Base-by-base conservation (phyloP, 2,113 vertebrate species). In the Tamias sibiricus region DNA sequence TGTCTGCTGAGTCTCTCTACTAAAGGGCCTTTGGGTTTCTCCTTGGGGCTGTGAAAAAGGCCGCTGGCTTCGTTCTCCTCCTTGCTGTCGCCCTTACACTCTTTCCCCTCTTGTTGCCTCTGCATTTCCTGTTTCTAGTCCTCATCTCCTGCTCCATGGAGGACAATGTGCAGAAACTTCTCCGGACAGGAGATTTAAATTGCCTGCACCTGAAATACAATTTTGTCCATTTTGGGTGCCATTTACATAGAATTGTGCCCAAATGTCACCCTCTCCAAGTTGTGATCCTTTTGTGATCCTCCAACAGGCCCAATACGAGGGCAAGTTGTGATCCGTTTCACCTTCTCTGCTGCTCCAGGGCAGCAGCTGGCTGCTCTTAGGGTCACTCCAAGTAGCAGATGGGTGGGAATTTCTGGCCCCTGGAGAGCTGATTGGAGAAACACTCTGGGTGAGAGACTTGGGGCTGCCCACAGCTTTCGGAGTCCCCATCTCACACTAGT, bases 361-460 rank as follows among this genome's bases (percentile, higher is more conserved):
- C 8, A 79, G 42, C 2, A 81, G 74, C 32, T n/a, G 14, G n/a
- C 24, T 54, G 9, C 84, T 66, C 4, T 12, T 24, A 59, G 13
- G 57, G 14, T 69, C 57, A 16, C 57, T 20, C 35, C 12, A 52
- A 49, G 35, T 4, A n/a, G 20, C 44, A 85, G 77, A 35, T 2
- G 28, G 8, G 35, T 0, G 3, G 22, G 59, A 42, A 62, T 37
- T 68, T 77, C 59, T 75, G 95, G 6, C 16, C 40, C 20, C 14
- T 32, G 35, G 54, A 19, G 37, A 0, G 0, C 30, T 2, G 8
- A 2, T 2, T n/a, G 20, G 37, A 2, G 20, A 52, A 59, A 30
- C 17, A 26, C 1, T 71, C n/a, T 9, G 49, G 12, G 54, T 90
- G 71, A 30, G 71, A 87, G 66, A 35, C 54, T 17, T 64, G 26